These are phyloP conservation scores for Diploptera punctata DNA, from an alignment of 2,888 invertebrate species.

Conservation along the genomic window DNA sequence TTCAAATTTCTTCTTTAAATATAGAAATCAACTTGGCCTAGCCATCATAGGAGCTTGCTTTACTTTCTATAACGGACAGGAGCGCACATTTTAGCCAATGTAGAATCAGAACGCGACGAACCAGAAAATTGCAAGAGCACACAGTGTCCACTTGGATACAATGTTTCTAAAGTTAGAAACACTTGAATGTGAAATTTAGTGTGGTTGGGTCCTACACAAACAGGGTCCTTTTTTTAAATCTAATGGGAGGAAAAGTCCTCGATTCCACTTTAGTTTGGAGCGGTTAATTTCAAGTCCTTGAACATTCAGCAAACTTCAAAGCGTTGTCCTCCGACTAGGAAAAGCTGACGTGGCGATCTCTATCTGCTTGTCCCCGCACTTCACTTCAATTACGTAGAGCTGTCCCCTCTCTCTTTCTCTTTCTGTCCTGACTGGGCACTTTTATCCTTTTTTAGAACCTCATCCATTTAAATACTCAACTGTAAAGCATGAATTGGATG, in stretches of 20 bases:
- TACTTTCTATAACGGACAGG: no score
- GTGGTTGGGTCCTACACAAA: neutral
- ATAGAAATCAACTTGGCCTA: no score
- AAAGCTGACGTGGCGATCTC: constrained; percentile 10
- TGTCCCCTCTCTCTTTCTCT: neutral
- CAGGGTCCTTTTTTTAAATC: neutral
- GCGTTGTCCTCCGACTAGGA: neutral
- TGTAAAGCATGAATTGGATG: no score
- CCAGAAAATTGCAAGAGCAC: neutral
- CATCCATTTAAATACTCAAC: no score
- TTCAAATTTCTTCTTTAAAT: no score
- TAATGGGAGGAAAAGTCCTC: neutral
- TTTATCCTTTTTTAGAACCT: neutral
- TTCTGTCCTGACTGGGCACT: neutral
- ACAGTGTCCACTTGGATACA: neutral
- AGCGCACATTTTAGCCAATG: no score
- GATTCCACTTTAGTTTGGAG: constrained; percentile 12
- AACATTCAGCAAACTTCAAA: constrained; percentile 21
- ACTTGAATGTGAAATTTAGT: constrained; percentile 2
- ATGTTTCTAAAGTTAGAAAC: neutral
- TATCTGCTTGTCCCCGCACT: constrained; percentile 1
- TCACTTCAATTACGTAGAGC: neutral
- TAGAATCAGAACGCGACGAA: neutral
- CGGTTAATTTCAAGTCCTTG: constrained; percentile 19
- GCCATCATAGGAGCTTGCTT: no score